Percentiles rank a stretch among this genome's conserved stretches.
phyloP scores from a whole-genome alignment of 2,113 vertebrate genomes.

The Junco hyemalis region DNA sequence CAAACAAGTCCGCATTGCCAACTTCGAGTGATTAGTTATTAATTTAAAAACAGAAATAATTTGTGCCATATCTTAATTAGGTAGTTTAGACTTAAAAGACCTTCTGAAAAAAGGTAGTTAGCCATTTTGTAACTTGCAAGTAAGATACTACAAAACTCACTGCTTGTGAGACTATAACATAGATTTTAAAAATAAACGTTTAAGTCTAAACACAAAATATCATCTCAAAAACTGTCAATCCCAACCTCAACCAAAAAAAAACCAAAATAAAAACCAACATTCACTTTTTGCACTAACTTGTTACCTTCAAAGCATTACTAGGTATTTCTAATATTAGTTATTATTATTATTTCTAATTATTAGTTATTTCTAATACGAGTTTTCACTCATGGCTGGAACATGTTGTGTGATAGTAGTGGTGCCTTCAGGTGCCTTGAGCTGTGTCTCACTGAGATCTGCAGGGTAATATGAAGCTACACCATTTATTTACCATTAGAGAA shows the following conservation, averaged over 20 bases:
- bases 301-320: background rate
- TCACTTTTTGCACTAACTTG: background rate
- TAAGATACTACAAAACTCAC: background rate
- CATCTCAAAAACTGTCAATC: background rate
- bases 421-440: background rate
- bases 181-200: background rate
- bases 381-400: background rate
- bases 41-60: background rate
- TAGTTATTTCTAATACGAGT: background rate
- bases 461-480: rapidly evolving
- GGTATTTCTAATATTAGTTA: background rate
- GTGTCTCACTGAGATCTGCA: background rate
- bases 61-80: background rate
- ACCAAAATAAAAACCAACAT: background rate
- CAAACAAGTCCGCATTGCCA: background rate
- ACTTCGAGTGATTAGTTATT: background rate
- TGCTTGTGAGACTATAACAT: background rate
- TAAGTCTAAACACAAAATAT: background rate
- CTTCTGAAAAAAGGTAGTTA: background rate
- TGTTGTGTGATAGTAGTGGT: background rate
- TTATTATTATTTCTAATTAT: background rate
- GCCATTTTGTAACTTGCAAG: background rate
- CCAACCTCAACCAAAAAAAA: background rate
- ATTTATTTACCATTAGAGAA: background rate
- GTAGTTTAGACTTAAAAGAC: background rate